Evolutionary conservation across 2,113 vertebrate genomes (phyloP), one percentile per base, ranked within the genome.

Genomic region (Propithecus coquereli): DNA sequence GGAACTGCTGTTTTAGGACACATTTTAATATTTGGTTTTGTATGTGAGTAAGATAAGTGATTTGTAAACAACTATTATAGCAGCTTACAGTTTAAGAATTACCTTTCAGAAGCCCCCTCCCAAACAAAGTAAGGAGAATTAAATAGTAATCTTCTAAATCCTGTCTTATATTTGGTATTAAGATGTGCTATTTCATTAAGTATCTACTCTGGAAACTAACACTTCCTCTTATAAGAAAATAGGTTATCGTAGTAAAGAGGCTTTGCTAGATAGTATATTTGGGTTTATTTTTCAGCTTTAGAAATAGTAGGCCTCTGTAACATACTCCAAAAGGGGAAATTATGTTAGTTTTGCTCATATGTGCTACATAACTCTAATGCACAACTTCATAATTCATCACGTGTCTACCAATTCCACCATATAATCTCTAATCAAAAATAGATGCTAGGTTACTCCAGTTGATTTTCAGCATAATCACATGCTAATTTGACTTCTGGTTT

Each of bases 111-210:
- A 45, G 25, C 32, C 47, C 22, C 52, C 59, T 95, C 80, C 89
- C 80, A 96, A 90, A 86, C 77, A 93, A 97, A 94, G 59, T 47
- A 93, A 92, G 45, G 79, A 96, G 94, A 96, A 94, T 97, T 97
- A 96, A 96, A 59, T 66, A 70, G 83, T 94, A 96, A 95, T 96
- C 88, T 94, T 95, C 71, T 97, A 95, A 97, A 97, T 96, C 89
- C 59, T 94, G 22, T 77, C 80, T 97, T 76, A 83, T 68, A 94
- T 86, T 88, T 87, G 63, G 50, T 85, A 95, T 96, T 97, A 96
- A 86, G 32, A 80, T 84, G 8, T 74, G 68, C 89, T 96, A 57
- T 96, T 96, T 97, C 77, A 83, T 98, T 93, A 88, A 95, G 25
- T 96, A 76, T 70, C 68, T 89, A 22, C 68, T 94, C 10, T 63